Evolutionary conservation across 1,140 invertebrate species (phyloP), one percentile per base, ranked within the genome.

Genomic region (Sitobion miscanthi): DNA sequence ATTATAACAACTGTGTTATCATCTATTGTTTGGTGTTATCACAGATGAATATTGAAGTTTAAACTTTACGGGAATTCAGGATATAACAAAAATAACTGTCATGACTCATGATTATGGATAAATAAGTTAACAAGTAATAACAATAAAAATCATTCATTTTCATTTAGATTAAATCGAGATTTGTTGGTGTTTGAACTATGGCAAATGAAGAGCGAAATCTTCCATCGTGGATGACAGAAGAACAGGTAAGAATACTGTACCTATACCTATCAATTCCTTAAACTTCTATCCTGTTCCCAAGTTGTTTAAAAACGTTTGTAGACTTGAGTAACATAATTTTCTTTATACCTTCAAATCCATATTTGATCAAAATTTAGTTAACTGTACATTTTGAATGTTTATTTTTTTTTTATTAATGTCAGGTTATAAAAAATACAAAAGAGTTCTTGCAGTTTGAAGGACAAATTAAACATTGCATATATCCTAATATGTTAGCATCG

Each of bases 361-460:
- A 85, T 85, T 45, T 38, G 35, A 3, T 25, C 3, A 42, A 42
- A 21, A 42, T 83, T 38, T 23, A 83, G 21, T 83, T 23, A 1
- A 90, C 11, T 21, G 9, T 62, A 42, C 2, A 47, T 88, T 14
- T 89, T 35, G 9, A 54, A 23, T 11, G 6, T 90, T 62, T 45
- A 62, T 35, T 30, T 5, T n/a, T n/a, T 4, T 42, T n/a, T 42
- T 69, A 90, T 1, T 25, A 45, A 69, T 77, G n/a, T 25, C 25
- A 90, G 30, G 8, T 89, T 17, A 38, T 54, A 90, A 30, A 90
- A n/a, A 17, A 42, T 47, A 90, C 23, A 11, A 23, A 90, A 69
- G 52, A 89, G 38, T 90, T 90, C 14, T 23, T 92, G 14, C 14
- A 49, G 8, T 92, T 92, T 83, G 17, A 92, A 23, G 90, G 90